Evolutionary conservation across 2,888 invertebrate species (phyloP), one percentile per base, ranked within the genome.

Genomic region (Melipona beecheii): DNA sequence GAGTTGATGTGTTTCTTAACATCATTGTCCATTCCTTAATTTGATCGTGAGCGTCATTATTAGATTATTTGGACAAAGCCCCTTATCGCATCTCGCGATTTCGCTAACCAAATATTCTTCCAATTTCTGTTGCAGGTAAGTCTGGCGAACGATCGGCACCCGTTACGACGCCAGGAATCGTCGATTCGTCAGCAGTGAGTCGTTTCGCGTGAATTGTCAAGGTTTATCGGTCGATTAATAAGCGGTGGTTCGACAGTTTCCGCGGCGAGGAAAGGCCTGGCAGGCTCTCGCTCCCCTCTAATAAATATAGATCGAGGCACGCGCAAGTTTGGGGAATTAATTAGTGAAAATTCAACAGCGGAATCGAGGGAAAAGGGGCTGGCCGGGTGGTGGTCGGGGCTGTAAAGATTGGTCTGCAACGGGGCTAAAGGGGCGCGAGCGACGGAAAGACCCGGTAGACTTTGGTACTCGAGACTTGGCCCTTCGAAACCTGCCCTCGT

Each of bases 401-500:
- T 87, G 87, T 85, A 87, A 89, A 89, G 89, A 91, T 91, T 90
- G 90, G 88, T 85, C 89, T 75, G 88, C 84, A 4, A 19, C 19
- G 68, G 83, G 81, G 64, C 77, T 83, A 82, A 79, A 76, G 78
- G 78, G 78, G 87, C 65, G 64, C 49, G 66, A 77, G 68, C 68
- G 75, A 62, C 75, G 79, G 77, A 78, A 84, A 86, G 54, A 43
- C 43, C 43, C 80, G 85, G 89, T 87, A 89, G 88, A 89, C 89
- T 91, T 89, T 82, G 86, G 89, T 89, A 91, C 91, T 91, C 92
- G 92, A 92, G 90, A 90, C 92, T 90, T 87, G 81, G 85, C 89
- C 89, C 86, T 89, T 89, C 86, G 83, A 85, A 86, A 85, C 85
- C 27, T 27, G 27, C 27, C 88, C 91, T 86, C 87, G 84, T 86